phyloP scores from a whole-genome alignment of 2,797 vertebrate species.

The Chloroceryle amazona region DNA sequence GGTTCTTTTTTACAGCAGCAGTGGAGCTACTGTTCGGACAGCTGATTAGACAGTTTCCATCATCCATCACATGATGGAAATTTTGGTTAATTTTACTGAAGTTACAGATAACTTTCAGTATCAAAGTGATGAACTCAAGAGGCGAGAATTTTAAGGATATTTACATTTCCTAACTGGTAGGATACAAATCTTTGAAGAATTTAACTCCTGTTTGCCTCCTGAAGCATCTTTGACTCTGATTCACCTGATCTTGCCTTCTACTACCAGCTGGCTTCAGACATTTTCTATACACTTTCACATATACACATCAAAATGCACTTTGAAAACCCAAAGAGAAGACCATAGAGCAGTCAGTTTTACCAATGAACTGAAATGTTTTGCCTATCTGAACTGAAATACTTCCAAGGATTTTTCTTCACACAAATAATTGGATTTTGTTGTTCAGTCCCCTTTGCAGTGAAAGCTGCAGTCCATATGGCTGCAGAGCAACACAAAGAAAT shows the following conservation, averaged over 20 bases:
- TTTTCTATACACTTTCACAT: background rate
- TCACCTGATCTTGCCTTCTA: background rate
- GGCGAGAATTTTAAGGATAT: background rate
- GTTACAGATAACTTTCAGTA: background rate
- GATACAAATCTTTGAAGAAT: background rate
- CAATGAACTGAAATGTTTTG: background rate
- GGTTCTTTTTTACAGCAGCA: background rate
- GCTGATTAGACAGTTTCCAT: background rate
- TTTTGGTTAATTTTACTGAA: background rate
- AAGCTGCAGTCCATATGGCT: background rate
- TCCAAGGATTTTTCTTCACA: background rate
- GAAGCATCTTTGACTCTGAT: background rate
- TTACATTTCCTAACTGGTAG: background rate
- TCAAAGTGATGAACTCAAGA: background rate
- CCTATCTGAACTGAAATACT: background rate
- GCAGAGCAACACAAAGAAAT: background rate
- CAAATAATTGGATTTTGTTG: background rate
- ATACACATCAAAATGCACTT: background rate
- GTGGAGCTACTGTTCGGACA: background rate
- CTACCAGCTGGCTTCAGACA: background rate
- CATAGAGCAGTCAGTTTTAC: background rate
- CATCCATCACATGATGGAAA: background rate
- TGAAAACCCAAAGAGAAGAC: background rate
- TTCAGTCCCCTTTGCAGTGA: background rate
- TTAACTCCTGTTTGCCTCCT: background rate